phyloP scores from a whole-genome alignment of 2,797 vertebrate species.

The Poecile montanus region DNA sequence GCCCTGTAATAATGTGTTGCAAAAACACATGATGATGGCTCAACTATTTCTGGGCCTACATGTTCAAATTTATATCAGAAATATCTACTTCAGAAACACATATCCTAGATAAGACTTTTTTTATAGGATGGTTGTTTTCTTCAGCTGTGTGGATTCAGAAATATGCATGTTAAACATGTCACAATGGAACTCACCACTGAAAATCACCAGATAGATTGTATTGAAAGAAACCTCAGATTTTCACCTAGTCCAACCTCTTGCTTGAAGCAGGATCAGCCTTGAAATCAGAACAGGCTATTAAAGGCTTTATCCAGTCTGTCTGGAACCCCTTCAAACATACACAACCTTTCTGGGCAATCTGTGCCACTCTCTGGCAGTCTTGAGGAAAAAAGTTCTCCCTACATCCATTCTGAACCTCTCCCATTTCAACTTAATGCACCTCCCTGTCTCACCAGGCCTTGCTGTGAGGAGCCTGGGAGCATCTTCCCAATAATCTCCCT shows the following conservation, averaged over 20 bases:
- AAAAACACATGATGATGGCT: not conserved
- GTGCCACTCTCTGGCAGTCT: not conserved
- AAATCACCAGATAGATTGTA: not conserved
- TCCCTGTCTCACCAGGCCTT: not conserved
- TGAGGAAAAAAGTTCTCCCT: not conserved
- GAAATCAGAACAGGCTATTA: not conserved
- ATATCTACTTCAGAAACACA: not conserved
- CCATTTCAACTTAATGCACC: rapidly evolving
- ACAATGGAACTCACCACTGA: not conserved
- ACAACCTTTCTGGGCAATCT: not conserved
- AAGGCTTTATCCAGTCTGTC: not conserved
- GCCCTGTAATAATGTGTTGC: not conserved
- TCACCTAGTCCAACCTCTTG: not conserved
- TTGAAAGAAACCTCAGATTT: not conserved
- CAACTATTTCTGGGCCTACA: not conserved
- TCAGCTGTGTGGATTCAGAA: not conserved
- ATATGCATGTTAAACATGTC: not conserved
- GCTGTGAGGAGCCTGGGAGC: not conserved
- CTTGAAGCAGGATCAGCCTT: not conserved
- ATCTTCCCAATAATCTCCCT: not conserved
- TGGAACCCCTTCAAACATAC: not conserved
- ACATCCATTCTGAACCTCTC: not conserved
- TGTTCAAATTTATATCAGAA: not conserved
- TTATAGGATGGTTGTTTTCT: not conserved
- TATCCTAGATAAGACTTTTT: not conserved